Base-by-base conservation (phyloP, 2,797 vertebrate species). In the Selene dorsalis region DNA sequence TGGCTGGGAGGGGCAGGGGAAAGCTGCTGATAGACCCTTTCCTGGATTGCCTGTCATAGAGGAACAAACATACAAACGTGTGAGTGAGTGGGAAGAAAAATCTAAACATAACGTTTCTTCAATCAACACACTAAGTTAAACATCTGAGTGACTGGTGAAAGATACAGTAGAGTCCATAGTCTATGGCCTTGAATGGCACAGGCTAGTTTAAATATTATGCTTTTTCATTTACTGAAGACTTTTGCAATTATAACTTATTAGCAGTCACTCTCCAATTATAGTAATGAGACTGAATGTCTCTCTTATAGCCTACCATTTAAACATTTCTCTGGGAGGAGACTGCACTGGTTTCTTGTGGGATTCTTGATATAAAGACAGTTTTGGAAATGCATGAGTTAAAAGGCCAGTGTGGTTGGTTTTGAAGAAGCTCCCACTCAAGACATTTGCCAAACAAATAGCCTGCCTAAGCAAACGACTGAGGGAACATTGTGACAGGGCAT, bases 1-100 rank as follows among this genome's bases (percentile, higher is more conserved):
- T 28, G 73, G 77, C 79, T 79, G 84, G 82, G 86, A 92, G 73
- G 77, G 76, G 74, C 63, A 28, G 66, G 12, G 60, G 50, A 39
- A 64, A 70, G 58, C 69, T 76, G 28, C 78, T 73, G 72, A 79
- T 72, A 50, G 69, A 74, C 41, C 35, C 56, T 84, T 74, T 84
- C 53, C 67, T 74, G 41, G 78, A 73, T 55, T 80, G 56, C 20
- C 56, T 48, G 32, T 35, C 32, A 48, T 28, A 53, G 58, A 80
- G 43, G 63, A 83, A 77, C 62, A 69, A 59, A 58, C 3, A 66
- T 2, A 73, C 47, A 56, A 28, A 69, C 1, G 18, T 58, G 68
- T 52, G n/a, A 81, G 35, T 56, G 28, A 56, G 35, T 22, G 50
- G 45, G 57, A 52, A 58, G 28, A 14, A 60, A 24, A 57, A 57